phyloP scores from a whole-genome alignment of 2,797 vertebrate genomes.

The Lacerta bilineata region DNA sequence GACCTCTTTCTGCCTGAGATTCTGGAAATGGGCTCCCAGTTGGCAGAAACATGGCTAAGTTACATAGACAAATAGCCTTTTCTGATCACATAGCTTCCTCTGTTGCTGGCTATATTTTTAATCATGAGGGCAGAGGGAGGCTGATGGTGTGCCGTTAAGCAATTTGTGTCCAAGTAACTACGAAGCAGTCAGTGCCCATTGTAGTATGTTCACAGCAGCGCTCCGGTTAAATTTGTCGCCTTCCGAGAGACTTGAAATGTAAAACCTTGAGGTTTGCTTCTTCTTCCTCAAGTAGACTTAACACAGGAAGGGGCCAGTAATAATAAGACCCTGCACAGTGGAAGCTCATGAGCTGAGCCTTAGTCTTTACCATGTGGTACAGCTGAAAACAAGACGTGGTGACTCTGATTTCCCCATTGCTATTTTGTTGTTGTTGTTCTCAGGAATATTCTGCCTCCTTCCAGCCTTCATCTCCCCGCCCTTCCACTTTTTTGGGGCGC shows the following conservation, averaged over 20 bases:
- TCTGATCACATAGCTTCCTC: too few relatives aligned
- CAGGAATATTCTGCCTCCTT: fast-evolving
- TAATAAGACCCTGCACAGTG: background rate
- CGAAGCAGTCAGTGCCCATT: background rate
- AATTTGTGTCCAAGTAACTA: too few relatives aligned
- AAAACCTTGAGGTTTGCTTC: background rate
- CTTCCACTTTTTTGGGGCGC: conserved; percentile 15
- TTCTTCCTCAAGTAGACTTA: too few relatives aligned
- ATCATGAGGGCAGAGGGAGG: too few relatives aligned
- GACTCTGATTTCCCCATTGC: background rate
- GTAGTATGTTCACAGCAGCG: background rate
- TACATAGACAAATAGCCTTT: too few relatives aligned
- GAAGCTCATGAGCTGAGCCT: too few relatives aligned
- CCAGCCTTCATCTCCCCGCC: background rate
- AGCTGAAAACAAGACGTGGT: fast-evolving
- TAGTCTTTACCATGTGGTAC: fast-evolving
- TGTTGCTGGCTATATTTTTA: too few relatives aligned
- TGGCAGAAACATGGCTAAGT: too few relatives aligned
- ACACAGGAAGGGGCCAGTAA: background rate
- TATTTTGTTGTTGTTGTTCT: background rate
- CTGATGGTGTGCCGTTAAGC: too few relatives aligned
- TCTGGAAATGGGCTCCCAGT: too few relatives aligned
- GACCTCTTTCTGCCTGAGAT: too few relatives aligned
- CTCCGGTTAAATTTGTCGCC: background rate
- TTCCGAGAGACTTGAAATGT: background rate